Base-by-base conservation (phyloP, 2,113 vertebrate genomes). In the Gymnogyps californianus region DNA sequence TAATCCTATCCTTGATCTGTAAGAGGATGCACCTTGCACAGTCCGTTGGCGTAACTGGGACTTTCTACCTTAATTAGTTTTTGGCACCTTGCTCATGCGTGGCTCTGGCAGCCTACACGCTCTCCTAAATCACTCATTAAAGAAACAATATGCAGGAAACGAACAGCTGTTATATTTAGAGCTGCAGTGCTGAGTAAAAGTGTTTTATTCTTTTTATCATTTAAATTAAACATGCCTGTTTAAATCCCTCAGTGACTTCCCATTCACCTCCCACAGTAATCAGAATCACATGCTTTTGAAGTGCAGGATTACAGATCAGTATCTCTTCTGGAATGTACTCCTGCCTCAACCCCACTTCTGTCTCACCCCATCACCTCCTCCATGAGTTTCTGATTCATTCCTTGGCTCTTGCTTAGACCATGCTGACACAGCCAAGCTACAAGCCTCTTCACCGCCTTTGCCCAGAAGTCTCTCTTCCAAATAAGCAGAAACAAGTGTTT, bases 371-470 rank as follows among this genome's bases (percentile, higher is more conserved):
- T 81, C 92, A 95, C 84, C 96, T 95, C 93, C 97, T 94, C 92
- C 96, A 82, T 44, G 55, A 95, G 81, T 65, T 91, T 94, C 96
- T 97, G 96, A 96, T 96, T 96, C 96, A 96, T 90, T 94, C 71
- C 86, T 74, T 92, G 91, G 91, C 89, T 96, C 83, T 32, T 83
- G 62, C 44, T 93, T 65, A 91, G 57, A 75, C 83, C 87, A 32
- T 16, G 49, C 64, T 75, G 59, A 87, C 66, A 87, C 7, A 96
- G 89, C 61, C 91, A 95, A 93, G 64, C 77, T 96, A 59, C 29
- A 87, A 96, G 74, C 65, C 87, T 91, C 93, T 71, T 97, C 78
- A 95, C 84, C 4, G 20, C 92, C 77, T 89, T 84, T 93, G 70
- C 81, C 81, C 81, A 94, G 16, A 89, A 94, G 38, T 24, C 34